phyloP scores from a whole-genome alignment of 2,888 invertebrate genomes.

The Graphium colonna region DNA sequence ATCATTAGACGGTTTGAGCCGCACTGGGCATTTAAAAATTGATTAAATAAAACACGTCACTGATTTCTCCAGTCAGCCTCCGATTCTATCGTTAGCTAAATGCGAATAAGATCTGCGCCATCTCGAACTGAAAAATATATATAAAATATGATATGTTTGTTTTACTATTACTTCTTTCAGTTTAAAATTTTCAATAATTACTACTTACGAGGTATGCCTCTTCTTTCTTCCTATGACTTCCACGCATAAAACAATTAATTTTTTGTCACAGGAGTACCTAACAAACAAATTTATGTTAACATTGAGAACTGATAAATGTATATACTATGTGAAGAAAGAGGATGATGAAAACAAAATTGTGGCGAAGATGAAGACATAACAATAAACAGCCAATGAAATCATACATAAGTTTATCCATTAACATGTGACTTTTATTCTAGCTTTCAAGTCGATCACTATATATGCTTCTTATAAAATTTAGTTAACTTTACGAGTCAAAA shows the following conservation, averaged over 20 bases:
- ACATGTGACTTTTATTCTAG: no score
- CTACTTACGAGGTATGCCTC: slow-evolving; percentile 29
- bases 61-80: background rate
- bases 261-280: slow-evolving; percentile 57
- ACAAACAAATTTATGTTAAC: slow-evolving; percentile 31
- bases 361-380: no score
- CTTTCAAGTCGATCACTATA: no score
- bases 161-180: no score
- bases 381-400: no score
- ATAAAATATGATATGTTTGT: background rate
- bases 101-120: background rate
- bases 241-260: slow-evolving; percentile 61
- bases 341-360: no score
- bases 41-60: background rate
- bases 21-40: background rate
- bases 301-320: no score
- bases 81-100: background rate
- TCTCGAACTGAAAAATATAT: slow-evolving; percentile 13
- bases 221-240: slow-evolving; percentile 37
- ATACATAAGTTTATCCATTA: no score
- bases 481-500: no score
- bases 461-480: no score
- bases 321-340: no score
- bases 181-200: background rate
- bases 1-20: no score